phyloP scores from a whole-genome alignment of 2,113 vertebrate genomes.

The Neotoma lepida region DNA sequence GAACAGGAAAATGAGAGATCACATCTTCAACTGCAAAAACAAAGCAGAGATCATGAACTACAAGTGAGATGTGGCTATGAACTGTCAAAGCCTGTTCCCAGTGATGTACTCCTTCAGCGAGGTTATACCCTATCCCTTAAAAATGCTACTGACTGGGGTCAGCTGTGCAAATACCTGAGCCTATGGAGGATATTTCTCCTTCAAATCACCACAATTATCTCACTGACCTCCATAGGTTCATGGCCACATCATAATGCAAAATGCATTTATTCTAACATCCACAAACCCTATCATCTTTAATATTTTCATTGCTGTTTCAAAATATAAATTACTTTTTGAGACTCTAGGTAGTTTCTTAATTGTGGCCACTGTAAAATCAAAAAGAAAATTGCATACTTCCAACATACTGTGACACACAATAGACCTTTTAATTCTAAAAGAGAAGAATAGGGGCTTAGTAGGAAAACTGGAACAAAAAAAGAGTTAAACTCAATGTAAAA shows the following conservation, averaged over 20 bases:
- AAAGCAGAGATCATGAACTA: background rate
- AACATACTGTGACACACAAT: background rate
- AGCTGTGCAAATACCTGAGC: background rate
- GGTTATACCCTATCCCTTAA: background rate
- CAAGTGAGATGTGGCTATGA: too few species aligned
- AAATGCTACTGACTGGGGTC: background rate
- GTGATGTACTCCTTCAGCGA: background rate
- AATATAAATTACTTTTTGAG: background rate
- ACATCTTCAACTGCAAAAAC: too few species aligned
- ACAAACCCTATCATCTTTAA: background rate
- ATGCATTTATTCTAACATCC: background rate
- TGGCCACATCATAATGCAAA: background rate
- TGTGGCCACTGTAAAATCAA: background rate
- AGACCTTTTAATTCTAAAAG: background rate
- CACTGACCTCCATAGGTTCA: background rate
- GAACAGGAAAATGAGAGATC: background rate
- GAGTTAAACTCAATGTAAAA: background rate
- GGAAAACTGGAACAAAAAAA: background rate
- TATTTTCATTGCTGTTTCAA: background rate
- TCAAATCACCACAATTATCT: background rate
- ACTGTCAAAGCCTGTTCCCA: background rate
- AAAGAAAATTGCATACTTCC: background rate
- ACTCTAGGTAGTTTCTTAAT: background rate
- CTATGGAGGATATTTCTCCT: background rate
- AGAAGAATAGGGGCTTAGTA: background rate